Conservation (phyloP, 2,797 vertebrate genomes). For the Muscicapa striata region DNA sequence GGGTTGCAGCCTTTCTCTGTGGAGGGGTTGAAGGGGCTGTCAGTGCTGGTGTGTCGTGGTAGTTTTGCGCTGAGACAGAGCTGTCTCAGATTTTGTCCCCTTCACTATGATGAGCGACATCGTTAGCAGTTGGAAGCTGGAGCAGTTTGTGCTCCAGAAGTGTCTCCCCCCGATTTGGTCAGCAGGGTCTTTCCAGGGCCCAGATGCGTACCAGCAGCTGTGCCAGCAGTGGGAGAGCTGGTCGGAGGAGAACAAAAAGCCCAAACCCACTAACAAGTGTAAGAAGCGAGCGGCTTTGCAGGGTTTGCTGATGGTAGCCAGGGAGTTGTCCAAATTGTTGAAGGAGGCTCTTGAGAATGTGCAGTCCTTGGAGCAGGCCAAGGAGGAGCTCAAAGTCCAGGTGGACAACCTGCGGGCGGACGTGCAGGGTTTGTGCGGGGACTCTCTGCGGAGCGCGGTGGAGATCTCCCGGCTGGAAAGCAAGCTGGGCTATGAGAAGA, state of each 20-base stretch:
- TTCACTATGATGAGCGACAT: constrained; percentile 44
- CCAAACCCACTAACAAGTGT: constrained; percentile 63
- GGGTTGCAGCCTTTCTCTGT: neutral
- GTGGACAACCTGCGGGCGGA: constrained; percentile 58
- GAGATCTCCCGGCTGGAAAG: constrained; percentile 63
- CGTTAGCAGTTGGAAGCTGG: constrained; percentile 61
- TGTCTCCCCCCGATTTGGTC: constrained; percentile 58
- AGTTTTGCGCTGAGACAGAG: neutral
- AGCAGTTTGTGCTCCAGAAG: constrained; percentile 69
- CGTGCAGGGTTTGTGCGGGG: constrained; percentile 61
- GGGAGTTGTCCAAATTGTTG: constrained; percentile 53
- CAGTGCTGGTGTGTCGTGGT: constrained; percentile 11
- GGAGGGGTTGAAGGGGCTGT: neutral
- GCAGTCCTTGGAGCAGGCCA: constrained; percentile 47
- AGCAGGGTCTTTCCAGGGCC: constrained; percentile 49
- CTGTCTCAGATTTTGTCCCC: fast-evolving
- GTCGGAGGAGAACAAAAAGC: constrained; percentile 57
- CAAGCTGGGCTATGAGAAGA: constrained; percentile 60
- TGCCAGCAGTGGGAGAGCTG: constrained; percentile 70
- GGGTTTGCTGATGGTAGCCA: constrained; percentile 62
- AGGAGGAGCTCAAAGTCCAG: constrained; percentile 47
- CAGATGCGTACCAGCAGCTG: constrained; percentile 53
- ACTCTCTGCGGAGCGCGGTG: constrained; percentile 50
- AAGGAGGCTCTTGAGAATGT: constrained; percentile 59
- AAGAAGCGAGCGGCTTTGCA: constrained; percentile 63